Percentiles rank a stretch among this genome's conserved stretches.
These are phyloP conservation scores for Cryptoprocta ferox DNA, from an alignment of 2,797 vertebrate genomes.

Conservation along the genomic window DNA sequence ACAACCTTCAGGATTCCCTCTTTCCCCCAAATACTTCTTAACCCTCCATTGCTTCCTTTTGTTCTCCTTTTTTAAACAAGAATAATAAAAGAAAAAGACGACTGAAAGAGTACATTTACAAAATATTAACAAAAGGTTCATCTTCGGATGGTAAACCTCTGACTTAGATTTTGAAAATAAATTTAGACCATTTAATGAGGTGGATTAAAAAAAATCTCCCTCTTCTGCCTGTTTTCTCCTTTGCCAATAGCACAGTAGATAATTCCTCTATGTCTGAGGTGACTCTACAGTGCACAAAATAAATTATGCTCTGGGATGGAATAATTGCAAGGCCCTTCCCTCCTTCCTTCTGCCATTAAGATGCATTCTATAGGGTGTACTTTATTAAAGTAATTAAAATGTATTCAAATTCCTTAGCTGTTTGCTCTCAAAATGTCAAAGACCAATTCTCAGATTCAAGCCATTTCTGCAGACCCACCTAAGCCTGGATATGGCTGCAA, in stretches of 20 bases:
- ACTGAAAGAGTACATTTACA: neutral
- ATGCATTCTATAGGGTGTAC: neutral
- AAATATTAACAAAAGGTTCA: neutral
- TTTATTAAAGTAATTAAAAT: constrained; percentile 43
- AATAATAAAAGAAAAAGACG: neutral
- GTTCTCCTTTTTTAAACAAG: neutral
- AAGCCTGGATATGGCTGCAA: neutral
- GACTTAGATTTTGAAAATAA: constrained; percentile 45
- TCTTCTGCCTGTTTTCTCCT: neutral
- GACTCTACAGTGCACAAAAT: neutral
- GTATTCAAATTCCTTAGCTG: neutral
- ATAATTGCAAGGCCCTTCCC: neutral
- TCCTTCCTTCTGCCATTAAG: neutral
- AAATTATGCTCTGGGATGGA: neutral
- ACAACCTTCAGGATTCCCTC: neutral
- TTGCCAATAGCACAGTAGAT: neutral
- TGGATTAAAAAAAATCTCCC: neutral
- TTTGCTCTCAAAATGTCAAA: constrained; percentile 18
- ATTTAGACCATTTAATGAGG: neutral
- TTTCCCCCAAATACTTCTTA: neutral
- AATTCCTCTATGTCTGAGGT: neutral
- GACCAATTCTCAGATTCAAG: neutral
- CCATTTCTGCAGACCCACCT: neutral
- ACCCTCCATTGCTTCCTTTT: neutral
- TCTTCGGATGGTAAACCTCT: neutral